Conservation (phyloP, 1,140 invertebrate genomes). For the Chlorops oryzae region DNA sequence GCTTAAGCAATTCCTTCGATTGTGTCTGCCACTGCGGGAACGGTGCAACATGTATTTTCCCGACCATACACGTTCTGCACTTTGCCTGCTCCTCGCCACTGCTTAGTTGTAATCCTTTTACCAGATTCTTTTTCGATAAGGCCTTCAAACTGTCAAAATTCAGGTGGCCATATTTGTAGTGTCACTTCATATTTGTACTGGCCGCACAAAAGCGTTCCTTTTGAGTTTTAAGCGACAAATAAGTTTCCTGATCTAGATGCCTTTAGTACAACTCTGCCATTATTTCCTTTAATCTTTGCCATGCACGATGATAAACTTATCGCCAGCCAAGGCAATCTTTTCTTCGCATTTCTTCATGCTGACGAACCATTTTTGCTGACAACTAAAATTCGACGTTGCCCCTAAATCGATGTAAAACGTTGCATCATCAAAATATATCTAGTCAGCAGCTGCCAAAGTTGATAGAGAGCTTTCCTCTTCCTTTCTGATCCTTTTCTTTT, state of each 20-base stretch:
- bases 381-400: too few species aligned
- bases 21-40: conserved; percentile 8
- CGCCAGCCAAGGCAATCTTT: too few species aligned
- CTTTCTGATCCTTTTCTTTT: too few species aligned
- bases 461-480: too few species aligned
- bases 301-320: too few species aligned
- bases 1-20: conserved; percentile 25
- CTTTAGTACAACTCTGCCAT: not conserved
- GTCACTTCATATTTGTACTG: conserved; percentile 17
- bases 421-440: too few species aligned
- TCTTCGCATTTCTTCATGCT: too few species aligned
- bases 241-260: not conserved
- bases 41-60: conserved; percentile 5
- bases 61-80: conserved; percentile 15
- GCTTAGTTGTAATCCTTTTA: conserved; percentile 13
- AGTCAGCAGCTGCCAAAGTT: too few species aligned
- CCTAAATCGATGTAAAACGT: too few species aligned
- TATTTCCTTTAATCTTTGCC: not conserved
- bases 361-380: too few species aligned
- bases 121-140: conserved; percentile 16
- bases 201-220: conserved; percentile 1
- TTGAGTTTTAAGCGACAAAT: not conserved
- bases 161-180: conserved; percentile 28
- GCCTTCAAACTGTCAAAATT: conserved; percentile 25
- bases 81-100: conserved; percentile 10